Percentiles rank a stretch among this genome's conserved stretches.
phyloP scores from a whole-genome alignment of 2,113 vertebrate genomes.

The Hyaena hyaena region DNA sequence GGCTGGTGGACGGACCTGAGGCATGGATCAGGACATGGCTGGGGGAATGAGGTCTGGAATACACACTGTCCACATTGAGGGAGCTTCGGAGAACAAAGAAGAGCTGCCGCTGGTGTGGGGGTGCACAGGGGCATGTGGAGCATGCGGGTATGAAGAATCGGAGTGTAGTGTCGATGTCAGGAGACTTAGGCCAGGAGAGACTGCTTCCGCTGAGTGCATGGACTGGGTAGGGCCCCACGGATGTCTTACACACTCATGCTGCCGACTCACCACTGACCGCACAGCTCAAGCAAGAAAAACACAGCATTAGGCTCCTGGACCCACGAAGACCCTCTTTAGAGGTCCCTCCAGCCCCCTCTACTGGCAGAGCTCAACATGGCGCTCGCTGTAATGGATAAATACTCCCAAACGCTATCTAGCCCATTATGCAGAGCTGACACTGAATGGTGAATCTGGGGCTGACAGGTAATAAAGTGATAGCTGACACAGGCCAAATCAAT shows the following conservation, averaged over 20 bases:
- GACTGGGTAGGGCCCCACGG: not conserved
- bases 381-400: not conserved
- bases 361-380: accelerated
- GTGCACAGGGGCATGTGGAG: no score
- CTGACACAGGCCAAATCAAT: not conserved
- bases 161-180: no score
- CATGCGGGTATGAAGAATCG: not conserved
- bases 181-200: not conserved
- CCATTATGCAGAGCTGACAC: not conserved
- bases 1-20: not conserved
- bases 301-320: accelerated
- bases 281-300: not conserved
- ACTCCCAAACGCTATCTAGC: not conserved
- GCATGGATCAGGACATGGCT: not conserved
- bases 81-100: not conserved
- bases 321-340: not conserved
- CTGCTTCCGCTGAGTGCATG: not conserved
- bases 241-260: not conserved
- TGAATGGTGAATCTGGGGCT: not conserved
- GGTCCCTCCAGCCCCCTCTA: not conserved
- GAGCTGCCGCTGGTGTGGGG: not conserved
- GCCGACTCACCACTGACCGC: not conserved
- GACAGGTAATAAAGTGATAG: not conserved
- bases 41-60: not conserved
- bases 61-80: not conserved